phyloP scores from a whole-genome alignment of 2,888 invertebrate species.

The Amiota communis region DNA sequence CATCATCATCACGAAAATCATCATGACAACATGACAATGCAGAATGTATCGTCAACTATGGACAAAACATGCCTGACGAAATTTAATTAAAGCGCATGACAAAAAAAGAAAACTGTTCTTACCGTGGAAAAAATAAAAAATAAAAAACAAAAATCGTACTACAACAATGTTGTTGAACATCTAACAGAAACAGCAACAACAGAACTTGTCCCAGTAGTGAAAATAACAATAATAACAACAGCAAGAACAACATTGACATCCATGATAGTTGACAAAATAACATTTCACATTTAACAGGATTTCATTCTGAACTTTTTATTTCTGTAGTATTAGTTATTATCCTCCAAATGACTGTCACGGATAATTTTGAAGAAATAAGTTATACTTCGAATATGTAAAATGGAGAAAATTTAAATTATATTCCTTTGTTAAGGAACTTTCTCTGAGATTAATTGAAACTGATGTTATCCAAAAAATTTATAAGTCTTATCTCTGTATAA shows the following conservation, averaged over 20 bases:
- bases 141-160: neutral
- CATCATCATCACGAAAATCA: constrained; percentile 30
- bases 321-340: too few relatives aligned
- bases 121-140: constrained; percentile 1
- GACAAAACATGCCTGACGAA: constrained; percentile 48
- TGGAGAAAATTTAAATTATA: too few relatives aligned
- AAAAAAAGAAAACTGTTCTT: constrained; percentile 35
- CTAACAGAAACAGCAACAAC: constrained; percentile 33
- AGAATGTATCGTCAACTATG: constrained; percentile 37
- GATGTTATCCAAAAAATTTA: too few relatives aligned
- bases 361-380: too few relatives aligned
- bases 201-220: constrained; percentile 31
- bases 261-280: neutral
- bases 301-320: too few relatives aligned
- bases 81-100: constrained; percentile 67
- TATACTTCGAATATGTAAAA: too few relatives aligned
- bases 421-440: too few relatives aligned
- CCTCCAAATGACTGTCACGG: too few relatives aligned
- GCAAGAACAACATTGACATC: neutral
- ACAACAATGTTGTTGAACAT: constrained; percentile 10
- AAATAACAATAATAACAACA: neutral
- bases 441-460: too few relatives aligned
- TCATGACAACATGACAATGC: constrained; percentile 36
- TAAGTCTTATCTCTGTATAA: too few relatives aligned
- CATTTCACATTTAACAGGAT: too few relatives aligned